A percentile compares a stretch with the other conserved stretches of the same genome.
Evolutionary conservation across 2,113 vertebrate genomes (phyloP).

Genomic region (Microcebus tavaratra): DNA sequence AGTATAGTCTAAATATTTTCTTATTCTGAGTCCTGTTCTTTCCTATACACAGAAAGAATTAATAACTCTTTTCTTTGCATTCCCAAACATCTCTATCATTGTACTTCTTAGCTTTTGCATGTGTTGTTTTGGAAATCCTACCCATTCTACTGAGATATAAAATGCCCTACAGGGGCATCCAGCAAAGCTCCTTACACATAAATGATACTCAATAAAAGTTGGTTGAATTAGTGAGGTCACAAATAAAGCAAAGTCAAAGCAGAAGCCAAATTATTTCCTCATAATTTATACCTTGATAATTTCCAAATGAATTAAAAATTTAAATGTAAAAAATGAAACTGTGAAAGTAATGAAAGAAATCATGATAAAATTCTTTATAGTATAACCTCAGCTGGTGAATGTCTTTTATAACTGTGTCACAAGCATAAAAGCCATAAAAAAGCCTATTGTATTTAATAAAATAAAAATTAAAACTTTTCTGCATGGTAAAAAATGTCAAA

Average conservation of each 20-base stretch:
- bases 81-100: neutral
- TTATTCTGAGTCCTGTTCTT: neutral
- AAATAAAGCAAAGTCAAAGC: conserved; percentile 20
- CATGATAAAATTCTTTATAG: neutral
- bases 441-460: neutral
- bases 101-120: neutral
- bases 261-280: neutral
- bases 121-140: neutral
- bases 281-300: neutral
- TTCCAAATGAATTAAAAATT: neutral
- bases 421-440: neutral
- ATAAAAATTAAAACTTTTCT: neutral
- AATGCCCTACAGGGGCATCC: neutral
- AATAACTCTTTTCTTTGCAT: neutral
- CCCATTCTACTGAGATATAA: neutral
- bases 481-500: neutral
- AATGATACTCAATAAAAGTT: neutral
- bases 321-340: neutral
- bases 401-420: neutral
- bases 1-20: neutral
- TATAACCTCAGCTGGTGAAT: neutral
- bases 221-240: neutral
- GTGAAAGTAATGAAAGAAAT: neutral
- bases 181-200: neutral
- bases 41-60: neutral